Conservation (phyloP, 2,113 vertebrate genomes). For the Microcebus murinus region DNA sequence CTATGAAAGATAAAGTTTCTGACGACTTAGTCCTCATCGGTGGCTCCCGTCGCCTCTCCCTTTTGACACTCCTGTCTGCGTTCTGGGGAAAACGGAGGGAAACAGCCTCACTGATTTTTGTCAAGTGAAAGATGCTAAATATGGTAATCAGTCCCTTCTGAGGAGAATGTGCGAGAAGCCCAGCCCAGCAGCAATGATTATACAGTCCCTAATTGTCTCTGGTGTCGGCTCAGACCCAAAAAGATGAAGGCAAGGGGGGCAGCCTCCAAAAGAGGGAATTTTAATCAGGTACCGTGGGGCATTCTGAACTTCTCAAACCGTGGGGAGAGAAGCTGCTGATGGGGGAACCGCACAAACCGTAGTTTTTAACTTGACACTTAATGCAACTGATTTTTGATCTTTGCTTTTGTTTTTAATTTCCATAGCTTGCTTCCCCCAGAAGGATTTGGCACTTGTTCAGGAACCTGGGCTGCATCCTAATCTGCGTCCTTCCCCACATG, state of each 20-base stretch:
- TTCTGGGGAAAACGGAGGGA: constrained; percentile 66
- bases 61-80: constrained; percentile 55
- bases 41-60: constrained; percentile 39
- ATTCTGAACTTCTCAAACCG: background rate
- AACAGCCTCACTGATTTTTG: constrained; percentile 73
- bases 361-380: constrained; percentile 14
- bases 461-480: constrained; percentile 46
- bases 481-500: background rate
- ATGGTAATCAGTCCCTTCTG: constrained; percentile 81
- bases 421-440: background rate
- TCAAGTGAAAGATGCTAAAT: constrained; percentile 81
- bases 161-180: constrained; percentile 73
- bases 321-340: background rate
- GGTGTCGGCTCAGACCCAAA: constrained; percentile 66
- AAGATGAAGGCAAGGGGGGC: constrained; percentile 52
- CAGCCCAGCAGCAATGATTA: constrained; percentile 82
- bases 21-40: constrained; percentile 61
- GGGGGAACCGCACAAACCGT: background rate
- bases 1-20: constrained; percentile 67
- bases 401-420: constrained; percentile 57
- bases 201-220: constrained; percentile 82
- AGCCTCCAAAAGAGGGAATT: background rate
- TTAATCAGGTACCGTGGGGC: background rate
- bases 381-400: constrained; percentile 23
- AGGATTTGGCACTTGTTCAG: constrained; percentile 28